Conservation (phyloP, 1,140 invertebrate genomes). For the Drosophila persimilis region DNA sequence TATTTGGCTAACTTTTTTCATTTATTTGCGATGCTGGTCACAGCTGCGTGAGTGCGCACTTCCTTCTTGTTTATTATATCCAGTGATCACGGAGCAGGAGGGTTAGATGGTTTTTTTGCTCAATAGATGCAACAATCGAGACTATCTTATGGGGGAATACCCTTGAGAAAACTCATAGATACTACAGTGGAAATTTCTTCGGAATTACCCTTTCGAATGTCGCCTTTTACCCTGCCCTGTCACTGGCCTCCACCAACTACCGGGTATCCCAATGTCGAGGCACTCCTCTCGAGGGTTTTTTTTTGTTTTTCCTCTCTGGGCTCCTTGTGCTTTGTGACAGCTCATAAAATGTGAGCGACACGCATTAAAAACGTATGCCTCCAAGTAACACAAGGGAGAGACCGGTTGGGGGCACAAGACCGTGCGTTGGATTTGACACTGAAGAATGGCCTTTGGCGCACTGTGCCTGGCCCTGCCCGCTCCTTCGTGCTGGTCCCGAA, state of each 20-base stretch:
- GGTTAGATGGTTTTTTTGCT: too few species aligned
- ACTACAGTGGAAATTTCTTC: too few species aligned
- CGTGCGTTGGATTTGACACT: conserved; percentile 68
- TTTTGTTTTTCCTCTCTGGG: conserved; percentile 46
- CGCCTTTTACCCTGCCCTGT: too few species aligned
- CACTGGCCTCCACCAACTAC: too few species aligned
- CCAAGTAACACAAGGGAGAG: conserved; percentile 22
- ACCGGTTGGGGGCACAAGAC: background rate
- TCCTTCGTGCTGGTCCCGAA: background rate
- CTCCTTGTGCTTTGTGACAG: conserved; percentile 69
- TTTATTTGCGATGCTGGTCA: conserved; percentile 78
- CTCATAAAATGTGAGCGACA: conserved; percentile 79
- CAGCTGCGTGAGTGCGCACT: conserved; percentile 75
- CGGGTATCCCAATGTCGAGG: too few species aligned
- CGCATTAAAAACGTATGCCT: conserved; percentile 71
- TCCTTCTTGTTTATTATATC: conserved; percentile 52
- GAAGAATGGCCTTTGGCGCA: conserved; percentile 70
- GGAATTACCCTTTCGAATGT: too few species aligned
- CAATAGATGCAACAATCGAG: too few species aligned
- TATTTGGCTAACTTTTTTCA: conserved; percentile 76
- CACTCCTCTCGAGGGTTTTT: background rate
- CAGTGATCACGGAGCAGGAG: too few species aligned
- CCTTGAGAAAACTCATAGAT: too few species aligned
- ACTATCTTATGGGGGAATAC: too few species aligned
- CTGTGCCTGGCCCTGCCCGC: conserved; percentile 19